phyloP scores from a whole-genome alignment of 30 jellyfish, hydroid and myxozoan genomes.

The Clytia hemisphaerica region DNA sequence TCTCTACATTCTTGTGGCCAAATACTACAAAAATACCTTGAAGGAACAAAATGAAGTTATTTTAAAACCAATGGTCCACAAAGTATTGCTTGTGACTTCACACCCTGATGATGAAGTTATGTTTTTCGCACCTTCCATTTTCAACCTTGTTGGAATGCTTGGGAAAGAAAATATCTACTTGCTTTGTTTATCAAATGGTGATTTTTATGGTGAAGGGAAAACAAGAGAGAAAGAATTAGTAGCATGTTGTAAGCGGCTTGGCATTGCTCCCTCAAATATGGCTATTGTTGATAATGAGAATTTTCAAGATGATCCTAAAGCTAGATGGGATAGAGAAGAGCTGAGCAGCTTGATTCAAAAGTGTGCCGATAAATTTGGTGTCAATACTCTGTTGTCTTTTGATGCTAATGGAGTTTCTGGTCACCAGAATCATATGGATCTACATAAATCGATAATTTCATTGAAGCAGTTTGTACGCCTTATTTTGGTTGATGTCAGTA shows the following conservation, averaged over 20 bases:
- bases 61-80: too few species aligned
- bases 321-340: conserved; percentile 36
- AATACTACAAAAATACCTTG: too few species aligned
- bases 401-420: conserved; percentile 67
- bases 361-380: not conserved
- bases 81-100: conserved; percentile 69
- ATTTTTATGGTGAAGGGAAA: conserved; percentile 47
- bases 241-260: conserved; percentile 31
- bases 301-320: conserved; percentile 50
- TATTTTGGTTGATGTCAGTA: conserved; percentile 15
- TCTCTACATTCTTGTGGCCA: too few species aligned
- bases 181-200: conserved; percentile 65
- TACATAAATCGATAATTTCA: conserved; percentile 17
- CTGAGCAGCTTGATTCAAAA: conserved; percentile 8
- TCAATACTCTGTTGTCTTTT: conserved; percentile 34
- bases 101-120: conserved; percentile 95
- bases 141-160: not conserved
- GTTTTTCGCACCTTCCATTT: conserved; percentile 72
- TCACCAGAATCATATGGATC: conserved; percentile 49
- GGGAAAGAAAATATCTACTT: conserved; percentile 30
- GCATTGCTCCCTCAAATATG: conserved; percentile 20
- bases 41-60: too few species aligned
- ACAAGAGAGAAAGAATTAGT: conserved; percentile 42
- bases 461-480: not conserved
- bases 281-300: conserved; percentile 25